phyloP scores from a whole-genome alignment of 2,113 vertebrate genomes.

The Micronisus gabar region DNA sequence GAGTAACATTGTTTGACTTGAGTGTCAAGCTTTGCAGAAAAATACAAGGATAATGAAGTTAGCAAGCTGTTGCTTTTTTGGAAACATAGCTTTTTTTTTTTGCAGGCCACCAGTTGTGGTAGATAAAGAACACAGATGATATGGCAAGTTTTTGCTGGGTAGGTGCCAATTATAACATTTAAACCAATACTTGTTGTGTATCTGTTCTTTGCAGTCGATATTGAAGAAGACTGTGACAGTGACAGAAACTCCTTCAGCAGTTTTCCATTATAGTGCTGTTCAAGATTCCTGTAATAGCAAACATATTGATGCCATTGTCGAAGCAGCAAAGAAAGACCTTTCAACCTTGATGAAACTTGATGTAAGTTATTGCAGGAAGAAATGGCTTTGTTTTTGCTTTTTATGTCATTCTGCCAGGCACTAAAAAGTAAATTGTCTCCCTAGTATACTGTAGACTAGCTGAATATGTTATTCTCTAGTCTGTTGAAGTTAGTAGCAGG shows the following conservation, averaged over 20 bases:
- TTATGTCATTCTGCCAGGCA: not conserved
- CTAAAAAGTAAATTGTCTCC: not conserved
- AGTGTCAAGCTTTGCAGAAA: not conserved
- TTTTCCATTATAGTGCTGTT: conserved; percentile 76
- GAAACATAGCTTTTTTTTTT: not conserved
- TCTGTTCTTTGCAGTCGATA: conserved; percentile 73
- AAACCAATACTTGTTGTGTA: not conserved
- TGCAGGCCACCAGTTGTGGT: not conserved
- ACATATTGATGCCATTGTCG: conserved; percentile 79
- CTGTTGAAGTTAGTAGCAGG: not conserved
- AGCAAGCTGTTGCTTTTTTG: not conserved
- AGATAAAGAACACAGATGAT: not conserved
- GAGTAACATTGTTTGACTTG: not conserved
- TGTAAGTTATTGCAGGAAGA: conserved; percentile 67
- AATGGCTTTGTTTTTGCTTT: not conserved
- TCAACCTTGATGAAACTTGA: conserved; percentile 85
- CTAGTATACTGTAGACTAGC: not conserved
- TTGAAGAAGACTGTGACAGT: conserved; percentile 84
- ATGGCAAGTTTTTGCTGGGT: not conserved
- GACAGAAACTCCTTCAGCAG: conserved; percentile 78
- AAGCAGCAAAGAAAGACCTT: conserved; percentile 90
- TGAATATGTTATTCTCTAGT: not conserved
- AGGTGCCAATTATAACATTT: not conserved
- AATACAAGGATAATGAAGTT: not conserved
- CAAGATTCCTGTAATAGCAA: conserved; percentile 72